Evolutionary conservation across 1,140 invertebrate species (phyloP).

Genomic region (Oryctes rhinoceros): DNA sequence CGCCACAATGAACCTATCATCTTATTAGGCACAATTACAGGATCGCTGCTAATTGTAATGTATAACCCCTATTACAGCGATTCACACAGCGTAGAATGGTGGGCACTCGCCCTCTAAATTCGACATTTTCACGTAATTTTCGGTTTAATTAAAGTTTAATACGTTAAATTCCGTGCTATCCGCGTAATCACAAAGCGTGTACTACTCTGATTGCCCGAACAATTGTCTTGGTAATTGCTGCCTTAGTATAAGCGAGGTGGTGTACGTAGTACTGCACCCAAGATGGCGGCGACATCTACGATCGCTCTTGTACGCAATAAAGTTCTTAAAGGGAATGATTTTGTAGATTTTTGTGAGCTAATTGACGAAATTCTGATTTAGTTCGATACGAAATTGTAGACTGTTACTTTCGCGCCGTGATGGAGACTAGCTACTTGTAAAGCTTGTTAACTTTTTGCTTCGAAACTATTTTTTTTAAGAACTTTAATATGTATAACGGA

Average conservation of each 20-base stretch:
- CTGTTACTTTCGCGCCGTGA: background rate
- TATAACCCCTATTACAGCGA: conserved; percentile 28
- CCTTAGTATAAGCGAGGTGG: background rate
- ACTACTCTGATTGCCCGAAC: background rate
- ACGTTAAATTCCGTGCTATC: background rate
- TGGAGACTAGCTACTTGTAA: background rate
- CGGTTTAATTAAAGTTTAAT: conserved; percentile 29
- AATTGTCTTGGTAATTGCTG: background rate
- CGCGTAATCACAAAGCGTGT: background rate
- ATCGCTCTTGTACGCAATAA: background rate
- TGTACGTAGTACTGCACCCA: too few species aligned
- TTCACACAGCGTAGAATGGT: background rate
- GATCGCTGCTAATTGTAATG: conserved; percentile 39
- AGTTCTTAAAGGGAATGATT: conserved; percentile 24
- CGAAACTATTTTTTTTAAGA: background rate
- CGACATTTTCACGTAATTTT: conserved; percentile 30
- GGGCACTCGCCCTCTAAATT: background rate
- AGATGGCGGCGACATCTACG: background rate
- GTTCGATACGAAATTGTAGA: background rate
- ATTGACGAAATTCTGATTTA: conserved; percentile 16
- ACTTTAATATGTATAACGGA: background rate
- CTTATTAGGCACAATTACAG: conserved; percentile 36
- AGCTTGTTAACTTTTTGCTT: background rate
- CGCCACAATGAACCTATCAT: conserved; percentile 36
- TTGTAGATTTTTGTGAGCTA: conserved; percentile 13